These are phyloP conservation scores for Barbus barbus DNA, from an alignment of 2,113 vertebrate genomes.

Conservation along the genomic window DNA sequence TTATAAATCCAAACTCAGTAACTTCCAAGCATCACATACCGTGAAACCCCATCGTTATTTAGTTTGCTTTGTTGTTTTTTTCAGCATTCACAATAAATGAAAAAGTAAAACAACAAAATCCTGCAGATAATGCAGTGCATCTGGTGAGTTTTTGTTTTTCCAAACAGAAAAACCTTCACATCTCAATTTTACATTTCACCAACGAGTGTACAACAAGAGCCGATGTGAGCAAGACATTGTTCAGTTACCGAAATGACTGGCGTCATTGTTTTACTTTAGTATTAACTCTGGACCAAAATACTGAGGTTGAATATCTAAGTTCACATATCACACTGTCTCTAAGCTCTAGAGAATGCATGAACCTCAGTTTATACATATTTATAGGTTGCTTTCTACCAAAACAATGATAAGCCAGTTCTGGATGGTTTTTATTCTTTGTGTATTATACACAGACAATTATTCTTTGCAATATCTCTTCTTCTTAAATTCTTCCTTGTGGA, in stretches of 20 bases:
- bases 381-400: not conserved
- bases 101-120: not conserved
- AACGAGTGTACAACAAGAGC: no score
- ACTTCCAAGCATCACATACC: slow-evolving; percentile 12
- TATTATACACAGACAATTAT: not conserved
- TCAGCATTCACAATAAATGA: not conserved
- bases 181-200: no score
- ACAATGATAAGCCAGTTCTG: not conserved
- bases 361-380: slow-evolving; percentile 1
- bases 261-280: not conserved
- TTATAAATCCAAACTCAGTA: not conserved
- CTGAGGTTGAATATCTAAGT: not conserved
- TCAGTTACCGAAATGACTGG: not conserved
- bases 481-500: not conserved
- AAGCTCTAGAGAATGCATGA: not conserved
- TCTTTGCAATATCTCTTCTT: not conserved
- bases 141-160: not conserved
- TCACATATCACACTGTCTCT: not conserved
- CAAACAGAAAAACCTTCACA: no score
- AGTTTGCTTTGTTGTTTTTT: not conserved
- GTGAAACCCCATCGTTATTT: not conserved
- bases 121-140: no score
- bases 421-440: not conserved
- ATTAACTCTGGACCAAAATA: not conserved
- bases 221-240: no score